Conservation (phyloP, 1,140 invertebrate genomes). For the Hestina assimilis region DNA sequence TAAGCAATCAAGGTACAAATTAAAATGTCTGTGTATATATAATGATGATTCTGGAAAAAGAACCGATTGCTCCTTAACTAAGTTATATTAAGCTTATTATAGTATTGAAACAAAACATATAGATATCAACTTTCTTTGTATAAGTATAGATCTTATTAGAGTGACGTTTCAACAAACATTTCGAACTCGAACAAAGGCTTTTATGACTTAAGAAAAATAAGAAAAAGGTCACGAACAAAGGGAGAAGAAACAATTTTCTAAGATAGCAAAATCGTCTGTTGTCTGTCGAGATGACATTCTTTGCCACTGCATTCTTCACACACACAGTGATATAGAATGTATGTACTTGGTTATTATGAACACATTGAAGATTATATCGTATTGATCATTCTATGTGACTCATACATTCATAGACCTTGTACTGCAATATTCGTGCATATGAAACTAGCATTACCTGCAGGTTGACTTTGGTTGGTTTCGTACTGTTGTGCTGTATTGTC, state of each 20-base stretch:
- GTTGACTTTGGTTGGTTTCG: no score
- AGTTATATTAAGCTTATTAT: no score
- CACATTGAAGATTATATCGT: neutral
- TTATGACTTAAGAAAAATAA: constrained; percentile 23
- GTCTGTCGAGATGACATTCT: constrained; percentile 20
- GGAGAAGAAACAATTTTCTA: constrained; percentile 22
- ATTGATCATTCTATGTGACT: no score
- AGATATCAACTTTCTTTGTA: neutral
- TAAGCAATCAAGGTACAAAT: no score
- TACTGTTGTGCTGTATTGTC: neutral
- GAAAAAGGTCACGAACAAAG: constrained; percentile 19
- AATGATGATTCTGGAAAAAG: no score
- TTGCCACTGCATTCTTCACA: constrained; percentile 14
- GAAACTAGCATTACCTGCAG: no score
- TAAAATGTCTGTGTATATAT: no score
- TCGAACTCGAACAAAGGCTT: constrained; percentile 19
- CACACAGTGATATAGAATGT: neutral
- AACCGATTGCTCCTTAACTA: no score
- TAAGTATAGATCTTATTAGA: constrained; percentile 14
- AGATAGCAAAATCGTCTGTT: constrained; percentile 20
- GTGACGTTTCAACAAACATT: constrained; percentile 13
- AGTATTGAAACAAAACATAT: neutral
- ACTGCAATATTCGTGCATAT: no score
- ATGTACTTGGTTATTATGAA: neutral
- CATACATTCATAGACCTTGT: no score